These are phyloP conservation scores for Zophobas morio DNA, from an alignment of 1,140 invertebrate genomes.

Conservation along the genomic window DNA sequence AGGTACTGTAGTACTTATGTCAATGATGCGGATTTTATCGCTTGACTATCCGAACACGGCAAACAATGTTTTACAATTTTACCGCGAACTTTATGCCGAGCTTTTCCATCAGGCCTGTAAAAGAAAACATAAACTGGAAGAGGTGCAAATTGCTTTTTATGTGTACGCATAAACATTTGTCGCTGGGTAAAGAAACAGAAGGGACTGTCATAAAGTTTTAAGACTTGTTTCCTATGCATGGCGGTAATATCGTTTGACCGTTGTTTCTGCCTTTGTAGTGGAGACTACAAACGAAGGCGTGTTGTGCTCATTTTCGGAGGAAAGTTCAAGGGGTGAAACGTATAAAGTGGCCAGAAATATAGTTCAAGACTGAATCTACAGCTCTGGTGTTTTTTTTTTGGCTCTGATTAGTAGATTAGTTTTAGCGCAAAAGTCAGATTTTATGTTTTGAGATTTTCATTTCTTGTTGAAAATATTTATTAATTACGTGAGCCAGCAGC, in stretches of 20 bases:
- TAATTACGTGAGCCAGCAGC: too few relatives aligned
- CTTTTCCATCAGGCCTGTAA: constrained; percentile 48
- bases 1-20: constrained; percentile 32
- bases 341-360: too few relatives aligned
- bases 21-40: constrained; percentile 36
- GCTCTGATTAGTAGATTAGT: too few relatives aligned
- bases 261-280: not conserved
- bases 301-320: too few relatives aligned
- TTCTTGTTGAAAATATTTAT: too few relatives aligned
- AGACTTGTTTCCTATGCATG: constrained; percentile 52
- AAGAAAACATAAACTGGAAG: constrained; percentile 53
- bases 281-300: too few relatives aligned
- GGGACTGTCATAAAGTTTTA: constrained; percentile 53
- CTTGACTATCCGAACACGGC: constrained; percentile 21
- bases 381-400: too few relatives aligned
- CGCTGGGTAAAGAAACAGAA: constrained; percentile 48
- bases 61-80: constrained; percentile 40
- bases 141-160: constrained; percentile 59
- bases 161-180: constrained; percentile 54
- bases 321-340: too few relatives aligned
- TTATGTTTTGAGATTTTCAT: too few relatives aligned
- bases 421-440: too few relatives aligned
- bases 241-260: constrained; percentile 32
- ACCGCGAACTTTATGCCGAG: constrained; percentile 34
- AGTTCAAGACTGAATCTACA: too few relatives aligned